These are phyloP conservation scores for Acanthoscelides obtectus DNA, from an alignment of 2,888 invertebrate species.

Conservation along the genomic window DNA sequence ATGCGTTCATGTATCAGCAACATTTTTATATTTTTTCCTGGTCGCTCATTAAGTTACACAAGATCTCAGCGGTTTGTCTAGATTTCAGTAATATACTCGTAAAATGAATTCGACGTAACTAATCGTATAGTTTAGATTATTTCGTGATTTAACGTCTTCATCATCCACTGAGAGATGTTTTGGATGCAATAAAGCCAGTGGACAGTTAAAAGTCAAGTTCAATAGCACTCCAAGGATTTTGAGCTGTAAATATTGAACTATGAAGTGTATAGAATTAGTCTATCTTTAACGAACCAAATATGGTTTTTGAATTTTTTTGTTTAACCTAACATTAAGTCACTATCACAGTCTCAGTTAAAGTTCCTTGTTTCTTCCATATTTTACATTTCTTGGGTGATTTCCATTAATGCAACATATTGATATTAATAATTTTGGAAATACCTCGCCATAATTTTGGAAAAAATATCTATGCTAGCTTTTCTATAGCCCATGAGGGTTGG, in stretches of 20 bases:
- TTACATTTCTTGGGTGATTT: too few relatives aligned
- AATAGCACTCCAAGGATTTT: not conserved
- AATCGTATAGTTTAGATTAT: not conserved
- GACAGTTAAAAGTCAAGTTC: not conserved
- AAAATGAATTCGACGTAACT: not conserved
- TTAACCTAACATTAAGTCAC: too few relatives aligned
- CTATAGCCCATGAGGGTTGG: too few relatives aligned
- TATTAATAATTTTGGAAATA: too few relatives aligned
- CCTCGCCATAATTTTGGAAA: too few relatives aligned
- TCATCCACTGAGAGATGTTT: not conserved
- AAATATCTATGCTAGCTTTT: too few relatives aligned
- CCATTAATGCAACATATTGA: too few relatives aligned
- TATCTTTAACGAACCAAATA: too few relatives aligned
- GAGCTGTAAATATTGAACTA: not conserved
- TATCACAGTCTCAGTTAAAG: too few relatives aligned
- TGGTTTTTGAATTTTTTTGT: too few relatives aligned
- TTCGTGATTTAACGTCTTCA: not conserved
- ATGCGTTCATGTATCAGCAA: not conserved
- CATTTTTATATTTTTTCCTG: not conserved
- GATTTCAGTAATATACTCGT: not conserved
- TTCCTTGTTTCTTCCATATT: too few relatives aligned
- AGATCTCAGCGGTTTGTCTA: not conserved
- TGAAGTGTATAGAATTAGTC: too few relatives aligned
- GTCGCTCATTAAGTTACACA: not conserved
- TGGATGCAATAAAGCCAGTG: not conserved